These are phyloP conservation scores for Lophura nycthemera DNA, from an alignment of 2,113 vertebrate genomes.

Conservation along the genomic window DNA sequence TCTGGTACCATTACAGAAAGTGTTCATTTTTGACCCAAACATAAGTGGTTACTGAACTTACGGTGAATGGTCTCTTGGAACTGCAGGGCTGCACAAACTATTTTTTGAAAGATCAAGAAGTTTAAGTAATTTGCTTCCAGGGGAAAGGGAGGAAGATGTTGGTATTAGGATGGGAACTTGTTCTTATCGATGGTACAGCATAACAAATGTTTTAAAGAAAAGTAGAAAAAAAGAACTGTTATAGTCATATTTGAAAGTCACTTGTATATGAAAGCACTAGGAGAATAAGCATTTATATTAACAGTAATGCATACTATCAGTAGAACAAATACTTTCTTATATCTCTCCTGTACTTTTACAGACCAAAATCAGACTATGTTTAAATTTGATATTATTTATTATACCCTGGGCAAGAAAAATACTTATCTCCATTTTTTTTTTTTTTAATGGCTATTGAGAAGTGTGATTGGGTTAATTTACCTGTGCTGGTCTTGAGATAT, in stretches of 20 bases:
- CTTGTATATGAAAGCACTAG: background rate
- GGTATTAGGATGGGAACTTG: background rate
- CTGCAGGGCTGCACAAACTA: background rate
- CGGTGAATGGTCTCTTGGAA: accelerated
- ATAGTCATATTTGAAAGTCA: background rate
- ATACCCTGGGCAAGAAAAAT: background rate
- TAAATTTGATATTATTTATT: background rate
- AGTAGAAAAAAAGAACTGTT: background rate
- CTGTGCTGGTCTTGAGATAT: background rate
- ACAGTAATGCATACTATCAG: background rate
- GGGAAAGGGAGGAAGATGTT: background rate
- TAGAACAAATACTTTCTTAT: background rate
- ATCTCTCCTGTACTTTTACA: background rate
- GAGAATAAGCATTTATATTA: background rate
- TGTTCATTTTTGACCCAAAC: background rate
- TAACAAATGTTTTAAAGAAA: background rate
- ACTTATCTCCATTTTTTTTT: background rate
- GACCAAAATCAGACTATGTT: background rate
- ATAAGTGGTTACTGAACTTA: background rate
- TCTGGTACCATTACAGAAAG: background rate
- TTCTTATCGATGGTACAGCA: background rate
- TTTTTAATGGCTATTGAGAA: background rate
- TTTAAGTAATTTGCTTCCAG: background rate
- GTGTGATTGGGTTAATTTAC: background rate
- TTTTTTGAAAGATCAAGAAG: background rate